Conservation (phyloP, 2,888 invertebrate species). For the Aporophyla nigra region DNA sequence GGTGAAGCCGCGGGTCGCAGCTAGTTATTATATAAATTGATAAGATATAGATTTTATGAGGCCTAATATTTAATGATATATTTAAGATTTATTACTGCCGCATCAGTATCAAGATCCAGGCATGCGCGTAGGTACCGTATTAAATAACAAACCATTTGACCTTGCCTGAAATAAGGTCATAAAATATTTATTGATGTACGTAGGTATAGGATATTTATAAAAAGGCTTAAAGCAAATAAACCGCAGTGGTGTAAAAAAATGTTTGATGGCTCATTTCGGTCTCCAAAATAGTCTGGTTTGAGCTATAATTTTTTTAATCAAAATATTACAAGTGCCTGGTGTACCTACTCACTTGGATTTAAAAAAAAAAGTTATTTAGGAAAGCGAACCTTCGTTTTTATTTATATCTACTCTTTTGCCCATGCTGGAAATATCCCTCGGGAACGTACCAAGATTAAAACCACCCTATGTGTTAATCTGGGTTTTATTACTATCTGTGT, state of each 20-base stretch:
- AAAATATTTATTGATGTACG: conserved; percentile 48
- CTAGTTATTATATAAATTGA: conserved; percentile 10
- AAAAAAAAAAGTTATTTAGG: too few relatives aligned
- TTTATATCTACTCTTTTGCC: too few relatives aligned
- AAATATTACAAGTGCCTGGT: background rate
- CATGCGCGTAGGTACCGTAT: conserved; percentile 13
- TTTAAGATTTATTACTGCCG: conserved; percentile 39
- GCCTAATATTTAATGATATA: conserved; percentile 38
- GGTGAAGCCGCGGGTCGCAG: too few relatives aligned
- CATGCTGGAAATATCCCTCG: too few relatives aligned
- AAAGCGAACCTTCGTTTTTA: too few relatives aligned
- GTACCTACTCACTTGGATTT: background rate
- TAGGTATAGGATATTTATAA: conserved; percentile 52
- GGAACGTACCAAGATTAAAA: too few relatives aligned
- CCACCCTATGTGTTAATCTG: too few relatives aligned
- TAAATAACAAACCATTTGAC: conserved; percentile 48
- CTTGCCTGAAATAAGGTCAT: conserved; percentile 56
- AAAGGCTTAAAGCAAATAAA: conserved; percentile 36
- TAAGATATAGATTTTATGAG: conserved; percentile 39
- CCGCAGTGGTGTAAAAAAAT: conserved; percentile 13
- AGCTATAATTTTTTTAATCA: conserved; percentile 4
- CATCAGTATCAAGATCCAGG: conserved; percentile 41
- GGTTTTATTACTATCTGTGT: too few relatives aligned
- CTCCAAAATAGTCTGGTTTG: background rate
- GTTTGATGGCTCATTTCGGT: conserved; percentile 17